Conservation (phyloP, 35 echinoderm and acorn worm genomes). For the Heliocidaris tuberculata region DNA sequence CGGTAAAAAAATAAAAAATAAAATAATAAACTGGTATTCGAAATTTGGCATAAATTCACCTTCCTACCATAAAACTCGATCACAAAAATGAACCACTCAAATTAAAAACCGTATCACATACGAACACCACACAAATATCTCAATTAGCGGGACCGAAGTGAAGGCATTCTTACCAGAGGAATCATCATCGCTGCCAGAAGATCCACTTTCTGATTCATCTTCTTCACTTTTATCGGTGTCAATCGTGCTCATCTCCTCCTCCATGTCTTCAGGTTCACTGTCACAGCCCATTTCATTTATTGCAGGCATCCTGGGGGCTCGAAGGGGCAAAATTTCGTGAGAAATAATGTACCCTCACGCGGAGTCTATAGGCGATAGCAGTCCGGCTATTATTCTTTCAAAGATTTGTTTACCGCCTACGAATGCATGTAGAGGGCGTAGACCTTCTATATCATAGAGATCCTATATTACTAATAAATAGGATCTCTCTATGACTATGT, state of each 20-base stretch:
- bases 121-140: background rate
- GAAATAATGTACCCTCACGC: background rate
- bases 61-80: background rate
- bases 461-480: too few relatives aligned
- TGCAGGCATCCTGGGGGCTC: background rate
- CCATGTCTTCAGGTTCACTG: constrained; percentile 94
- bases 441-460: too few relatives aligned
- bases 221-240: constrained; percentile 85
- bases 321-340: background rate
- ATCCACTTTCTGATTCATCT: constrained; percentile 77
- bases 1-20: background rate
- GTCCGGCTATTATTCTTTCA: background rate
- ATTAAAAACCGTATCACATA: background rate
- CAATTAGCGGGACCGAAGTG: background rate
- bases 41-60: background rate
- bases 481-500: too few relatives aligned
- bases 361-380: background rate
- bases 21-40: background rate
- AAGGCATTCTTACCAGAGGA: constrained; percentile 65
- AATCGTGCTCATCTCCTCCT: constrained; percentile 75
- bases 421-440: background rate
- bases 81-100: background rate
- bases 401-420: background rate
- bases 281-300: constrained; percentile 65
- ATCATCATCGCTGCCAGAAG: constrained; percentile 83